A percentile compares a stretch with the other conserved stretches of the same genome.
Conservation (phyloP, 2,888 invertebrate species). For the Biston stratarius region DNA sequence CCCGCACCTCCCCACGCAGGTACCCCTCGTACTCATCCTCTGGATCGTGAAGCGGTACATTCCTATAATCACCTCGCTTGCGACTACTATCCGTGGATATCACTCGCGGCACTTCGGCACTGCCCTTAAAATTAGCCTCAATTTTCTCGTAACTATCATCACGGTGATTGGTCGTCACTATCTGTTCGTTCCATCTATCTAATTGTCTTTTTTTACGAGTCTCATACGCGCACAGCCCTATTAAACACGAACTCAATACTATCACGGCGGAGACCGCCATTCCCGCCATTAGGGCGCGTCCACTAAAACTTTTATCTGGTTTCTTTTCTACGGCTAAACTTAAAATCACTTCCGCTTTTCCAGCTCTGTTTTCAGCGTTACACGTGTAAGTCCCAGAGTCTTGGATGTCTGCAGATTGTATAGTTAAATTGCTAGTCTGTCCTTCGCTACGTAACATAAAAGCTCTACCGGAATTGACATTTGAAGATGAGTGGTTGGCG, state of each 20-base stretch:
- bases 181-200: conserved; percentile 83
- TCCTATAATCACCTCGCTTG: conserved; percentile 90
- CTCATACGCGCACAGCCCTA: conserved; percentile 89
- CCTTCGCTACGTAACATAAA: conserved; percentile 89
- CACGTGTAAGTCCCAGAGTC: conserved; percentile 93
- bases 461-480: conserved; percentile 84
- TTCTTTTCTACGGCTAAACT: conserved; percentile 90
- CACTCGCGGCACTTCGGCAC: conserved; percentile 70
- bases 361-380: conserved; percentile 93
- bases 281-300: conserved; percentile 88
- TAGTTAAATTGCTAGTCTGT: conserved; percentile 90
- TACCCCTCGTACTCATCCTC: conserved; percentile 87
- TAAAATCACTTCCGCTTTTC: conserved; percentile 90
- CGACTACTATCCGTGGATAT: conserved; percentile 69
- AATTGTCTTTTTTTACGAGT: conserved; percentile 87
- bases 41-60: conserved; percentile 90
- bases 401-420: conserved; percentile 90
- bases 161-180: conserved; percentile 78
- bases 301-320: conserved; percentile 86
- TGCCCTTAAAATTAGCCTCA: conserved; percentile 88
- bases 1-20: conserved; percentile 65
- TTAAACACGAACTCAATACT: conserved; percentile 88
- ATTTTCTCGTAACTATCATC: conserved; percentile 93
- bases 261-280: conserved; percentile 90
- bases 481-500: conserved; percentile 82